Base-by-base conservation (phyloP, 2,113 vertebrate genomes). In the Callipepla californica region DNA sequence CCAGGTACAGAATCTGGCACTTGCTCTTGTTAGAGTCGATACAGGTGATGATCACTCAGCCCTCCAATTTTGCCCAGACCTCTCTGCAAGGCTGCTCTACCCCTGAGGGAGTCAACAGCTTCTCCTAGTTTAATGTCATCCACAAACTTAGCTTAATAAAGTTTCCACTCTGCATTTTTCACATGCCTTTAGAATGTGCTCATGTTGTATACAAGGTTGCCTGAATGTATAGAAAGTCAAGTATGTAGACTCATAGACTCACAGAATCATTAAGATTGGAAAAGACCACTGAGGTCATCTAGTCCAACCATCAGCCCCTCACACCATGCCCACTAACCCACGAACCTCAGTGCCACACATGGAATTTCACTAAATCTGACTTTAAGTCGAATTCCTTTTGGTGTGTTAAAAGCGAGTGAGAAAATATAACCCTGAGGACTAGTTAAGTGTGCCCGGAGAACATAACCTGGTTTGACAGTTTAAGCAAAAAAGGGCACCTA, bases 381-480 rank as follows among this genome's bases (percentile, higher is more conserved):
- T 74, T 94, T 91, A 47, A 53, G 62, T 3, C 70, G 51, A 72
- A 32, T 79, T 94, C 63, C 59, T 94, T 80, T 70, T 61, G 40
- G n/a, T 79, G 70, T 70, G 58, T 38, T 80, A 90, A 96, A 85
- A 93, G 82, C 50, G 59, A 94, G 36, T 45, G 57, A 85, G 81
- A 89, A 66, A 94, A 96, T 94, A 68, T 78, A 96, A 73, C 89
- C 75, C 51, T 32, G 45, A 86, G 78, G 45, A 58, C 63, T 88
- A 83, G 82, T 92, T 95, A 80, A 87, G 62, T 63, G n/a, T 84
- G 69, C 67, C 69, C 10, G 12, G 86, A 91, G 87, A 94, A 89
- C 72, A 65, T 80, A 72, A 85, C 78, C 93, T 86, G 65, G 19
- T 85, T 94, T 73, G 70, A 95, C 36, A 80, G 91, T 68, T 80